Evolutionary conservation across 2,113 vertebrate species (phyloP).

Genomic region (Anarrhichthys ocellatus): DNA sequence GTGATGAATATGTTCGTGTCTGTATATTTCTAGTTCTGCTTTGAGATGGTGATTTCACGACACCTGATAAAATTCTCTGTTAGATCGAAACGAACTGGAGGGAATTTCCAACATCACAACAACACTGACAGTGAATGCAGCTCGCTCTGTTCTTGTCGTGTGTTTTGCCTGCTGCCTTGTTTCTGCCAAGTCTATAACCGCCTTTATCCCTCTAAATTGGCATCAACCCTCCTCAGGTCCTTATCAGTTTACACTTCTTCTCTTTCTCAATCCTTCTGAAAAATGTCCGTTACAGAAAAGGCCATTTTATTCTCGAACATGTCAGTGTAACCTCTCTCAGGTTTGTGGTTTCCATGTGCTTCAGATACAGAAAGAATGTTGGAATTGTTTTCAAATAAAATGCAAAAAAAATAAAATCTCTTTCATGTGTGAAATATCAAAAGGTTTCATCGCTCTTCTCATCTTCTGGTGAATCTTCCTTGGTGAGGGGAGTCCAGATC

Average conservation of each 20-base stretch:
- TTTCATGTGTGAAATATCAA: slow-evolving; percentile 31
- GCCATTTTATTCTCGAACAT: neutral
- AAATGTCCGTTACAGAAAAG: neutral
- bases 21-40: neutral
- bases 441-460: neutral
- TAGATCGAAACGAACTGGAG: neutral
- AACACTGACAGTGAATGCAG: neutral
- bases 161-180: neutral
- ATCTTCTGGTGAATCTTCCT: neutral
- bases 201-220: neutral
- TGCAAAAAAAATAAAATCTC: neutral
- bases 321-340: neutral
- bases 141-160: neutral
- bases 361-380: neutral
- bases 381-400: neutral
- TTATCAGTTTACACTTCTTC: neutral
- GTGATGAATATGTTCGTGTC: neutral
- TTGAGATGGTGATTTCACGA: neutral
- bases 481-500: neutral
- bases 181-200: neutral
- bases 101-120: neutral
- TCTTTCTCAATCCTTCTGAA: neutral
- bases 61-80: neutral
- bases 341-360: slow-evolving; percentile 67
- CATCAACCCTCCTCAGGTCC: neutral